Percentiles rank a stretch among this genome's conserved stretches.
Conservation (phyloP, 2,797 vertebrate genomes). For the Notoglanidium macrostoma region DNA sequence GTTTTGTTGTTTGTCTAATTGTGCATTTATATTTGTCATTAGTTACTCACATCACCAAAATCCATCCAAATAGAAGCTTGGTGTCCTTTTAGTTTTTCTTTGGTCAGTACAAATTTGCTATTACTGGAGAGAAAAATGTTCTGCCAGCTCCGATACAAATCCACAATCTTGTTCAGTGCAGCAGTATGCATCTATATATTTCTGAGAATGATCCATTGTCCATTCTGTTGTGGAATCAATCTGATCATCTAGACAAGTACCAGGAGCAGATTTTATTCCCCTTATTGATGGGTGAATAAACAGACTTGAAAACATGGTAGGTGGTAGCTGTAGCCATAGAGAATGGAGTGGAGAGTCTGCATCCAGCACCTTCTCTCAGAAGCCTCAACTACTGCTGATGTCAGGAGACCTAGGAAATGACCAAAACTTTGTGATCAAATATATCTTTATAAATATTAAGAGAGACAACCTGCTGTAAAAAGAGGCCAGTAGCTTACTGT, state of each 20-base stretch:
- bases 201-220: slow-evolving; percentile 16
- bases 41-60: slow-evolving; percentile 12
- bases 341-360: slow-evolving; percentile 70
- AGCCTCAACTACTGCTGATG: slow-evolving; percentile 76
- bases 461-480: slow-evolving; percentile 14
- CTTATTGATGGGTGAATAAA: slow-evolving; percentile 65
- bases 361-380: slow-evolving; percentile 70
- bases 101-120: slow-evolving; percentile 86
- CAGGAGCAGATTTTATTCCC: slow-evolving; percentile 40
- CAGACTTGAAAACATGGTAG: slow-evolving; percentile 56
- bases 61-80: slow-evolving; percentile 55
- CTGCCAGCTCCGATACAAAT: slow-evolving; percentile 17
- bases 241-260: slow-evolving; percentile 42
- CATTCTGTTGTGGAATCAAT: slow-evolving; percentile 18
- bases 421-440: slow-evolving; percentile 27
- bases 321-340: slow-evolving; percentile 73
- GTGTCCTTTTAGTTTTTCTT: slow-evolving; percentile 82
- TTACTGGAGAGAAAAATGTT: slow-evolving; percentile 1
- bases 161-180: slow-evolving; percentile 23
- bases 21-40: slow-evolving; percentile 34
- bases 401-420: slow-evolving; percentile 88
- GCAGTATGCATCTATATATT: slow-evolving; percentile 2
- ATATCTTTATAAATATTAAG: not conserved
- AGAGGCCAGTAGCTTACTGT: slow-evolving; percentile 77
- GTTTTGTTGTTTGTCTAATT: slow-evolving; percentile 32